A percentile compares a stretch with the other conserved stretches of the same genome.
Evolutionary conservation across 2,888 invertebrate species (phyloP).

Genomic region (Anodontia alba): DNA sequence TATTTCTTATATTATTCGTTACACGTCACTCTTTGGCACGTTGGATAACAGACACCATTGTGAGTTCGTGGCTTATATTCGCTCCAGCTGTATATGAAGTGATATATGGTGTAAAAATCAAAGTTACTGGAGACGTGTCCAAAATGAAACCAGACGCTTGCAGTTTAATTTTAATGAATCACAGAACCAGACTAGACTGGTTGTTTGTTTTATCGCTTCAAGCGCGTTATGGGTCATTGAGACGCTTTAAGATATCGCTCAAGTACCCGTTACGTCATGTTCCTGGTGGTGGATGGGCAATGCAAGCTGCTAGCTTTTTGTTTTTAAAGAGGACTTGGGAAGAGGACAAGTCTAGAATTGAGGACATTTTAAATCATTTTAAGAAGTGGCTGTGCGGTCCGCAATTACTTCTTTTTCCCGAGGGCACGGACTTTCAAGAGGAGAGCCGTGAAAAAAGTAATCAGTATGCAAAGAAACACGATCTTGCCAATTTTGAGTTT

Average conservation of each 20-base stretch:
- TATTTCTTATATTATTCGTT: constrained; percentile 45
- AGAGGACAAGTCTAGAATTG: constrained; percentile 39
- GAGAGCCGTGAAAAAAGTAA: constrained; percentile 90
- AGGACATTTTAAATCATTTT: constrained; percentile 40
- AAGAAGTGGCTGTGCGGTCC: constrained; percentile 30
- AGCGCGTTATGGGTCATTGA: constrained; percentile 84
- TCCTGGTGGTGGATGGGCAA: constrained; percentile 60
- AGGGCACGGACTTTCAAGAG: constrained; percentile 93
- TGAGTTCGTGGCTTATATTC: constrained; percentile 55
- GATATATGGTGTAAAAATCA: constrained; percentile 89
- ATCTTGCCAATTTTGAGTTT: constrained; percentile 89
- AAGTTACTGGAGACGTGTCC: constrained; percentile 91
- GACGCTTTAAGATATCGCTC: constrained; percentile 59
- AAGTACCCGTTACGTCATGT: constrained; percentile 45
- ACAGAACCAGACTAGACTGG: constrained; percentile 94
- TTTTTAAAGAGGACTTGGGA: constrained; percentile 53
- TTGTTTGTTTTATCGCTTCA: constrained; percentile 95
- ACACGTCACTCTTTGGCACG: constrained; percentile 26
- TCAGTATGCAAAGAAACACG: constrained; percentile 89
- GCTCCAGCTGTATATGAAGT: constrained; percentile 89
- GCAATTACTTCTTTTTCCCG: constrained; percentile 92
- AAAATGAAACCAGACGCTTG: constrained; percentile 88
- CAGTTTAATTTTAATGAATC: constrained; percentile 93
- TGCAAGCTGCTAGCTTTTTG: constrained; percentile 54
- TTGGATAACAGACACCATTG: constrained; percentile 46